phyloP scores from a whole-genome alignment of 2,888 invertebrate genomes.

The Tetragnatha montana region DNA sequence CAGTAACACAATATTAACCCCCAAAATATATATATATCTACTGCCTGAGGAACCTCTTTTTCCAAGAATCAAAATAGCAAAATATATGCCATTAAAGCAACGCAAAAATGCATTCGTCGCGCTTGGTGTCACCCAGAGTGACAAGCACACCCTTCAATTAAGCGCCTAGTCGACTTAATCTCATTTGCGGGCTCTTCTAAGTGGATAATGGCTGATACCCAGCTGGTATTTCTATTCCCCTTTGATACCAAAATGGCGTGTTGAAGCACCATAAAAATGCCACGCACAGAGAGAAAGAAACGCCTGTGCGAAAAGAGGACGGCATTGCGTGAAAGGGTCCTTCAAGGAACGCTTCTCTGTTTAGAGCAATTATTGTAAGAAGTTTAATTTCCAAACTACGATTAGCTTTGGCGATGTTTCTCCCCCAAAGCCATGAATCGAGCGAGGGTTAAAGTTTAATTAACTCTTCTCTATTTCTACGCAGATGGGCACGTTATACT shows the following conservation, averaged over 20 bases:
- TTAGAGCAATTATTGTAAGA: conserved; percentile 49
- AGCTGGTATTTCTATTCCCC: conserved; percentile 35
- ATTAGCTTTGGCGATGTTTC: conserved; percentile 28
- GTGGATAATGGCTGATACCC: conserved; percentile 48
- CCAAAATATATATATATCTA: too few relatives aligned
- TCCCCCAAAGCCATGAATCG: not conserved
- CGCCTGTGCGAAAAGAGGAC: not conserved
- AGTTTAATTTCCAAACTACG: conserved; percentile 49
- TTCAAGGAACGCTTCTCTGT: conserved; percentile 39
- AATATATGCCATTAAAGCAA: too few relatives aligned
- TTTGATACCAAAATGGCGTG: conserved; percentile 63
- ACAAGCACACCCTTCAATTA: conserved; percentile 33
- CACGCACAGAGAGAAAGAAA: conserved; percentile 10
- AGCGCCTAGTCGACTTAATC: conserved; percentile 45
- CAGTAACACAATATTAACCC: too few relatives aligned
- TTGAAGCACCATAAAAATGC: conserved; percentile 54
- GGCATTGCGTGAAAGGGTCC: conserved; percentile 50
- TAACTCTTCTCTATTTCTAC: conserved; percentile 21
- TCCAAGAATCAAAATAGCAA: too few relatives aligned
- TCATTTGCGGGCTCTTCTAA: conserved; percentile 31
- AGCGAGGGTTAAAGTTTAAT: not conserved
- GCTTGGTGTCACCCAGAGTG: conserved; percentile 20
- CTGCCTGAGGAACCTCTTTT: too few relatives aligned
- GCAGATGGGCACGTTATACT: not conserved
- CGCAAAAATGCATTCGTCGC: not conserved